Evolutionary conservation across 2,888 invertebrate genomes (phyloP), one percentile per base, ranked within the genome.

Genomic region (Lathronympha strigana): DNA sequence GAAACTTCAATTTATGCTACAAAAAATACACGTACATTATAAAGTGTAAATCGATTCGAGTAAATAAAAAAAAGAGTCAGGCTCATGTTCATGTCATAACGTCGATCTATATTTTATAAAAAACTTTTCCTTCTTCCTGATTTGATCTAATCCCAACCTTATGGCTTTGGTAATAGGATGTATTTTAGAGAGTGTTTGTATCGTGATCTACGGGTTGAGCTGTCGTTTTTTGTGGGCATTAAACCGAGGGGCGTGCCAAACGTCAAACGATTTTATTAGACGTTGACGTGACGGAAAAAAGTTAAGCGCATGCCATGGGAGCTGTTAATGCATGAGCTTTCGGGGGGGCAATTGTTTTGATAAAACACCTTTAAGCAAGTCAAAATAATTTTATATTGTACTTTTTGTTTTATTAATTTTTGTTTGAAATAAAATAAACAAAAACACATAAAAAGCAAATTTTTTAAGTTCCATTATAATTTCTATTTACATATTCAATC

Each of bases 171-270:
- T 4, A 17, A 25, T 19, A 58, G 3, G 28, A 38, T 28, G 21
- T 0, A 38, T 17, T 15, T 31, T 33, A n/a, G 9, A 40, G 6
- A 3, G 45, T 33, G 9, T 45, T n/a, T 19, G 17, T n/a, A 31
- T 15, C 45, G 58, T 64, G 64, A 61, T 66, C 31, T 66, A 61
- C 54, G 49, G 55, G 31, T 49, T 53, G 4, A 36, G 38, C 74
- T 68, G 66, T 17, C 58, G 70, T 78, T 70, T 79, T 78, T 77
- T 76, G 69, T 69, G 40, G 63, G 55, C 63, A 68, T 72, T 73
- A 70, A 77, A 76, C 74, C 57, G 72, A 72, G 71, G 73, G 76
- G 75, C 77, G 76, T 76, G 74, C 62, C 68, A 36, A 60, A 67
- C 68, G 72, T 73, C 71, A 68, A 72, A 68, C 47, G 70, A 75